Conservation (phyloP, 53 echinoderm and acorn worm species). For the Arbacia lixula region DNA sequence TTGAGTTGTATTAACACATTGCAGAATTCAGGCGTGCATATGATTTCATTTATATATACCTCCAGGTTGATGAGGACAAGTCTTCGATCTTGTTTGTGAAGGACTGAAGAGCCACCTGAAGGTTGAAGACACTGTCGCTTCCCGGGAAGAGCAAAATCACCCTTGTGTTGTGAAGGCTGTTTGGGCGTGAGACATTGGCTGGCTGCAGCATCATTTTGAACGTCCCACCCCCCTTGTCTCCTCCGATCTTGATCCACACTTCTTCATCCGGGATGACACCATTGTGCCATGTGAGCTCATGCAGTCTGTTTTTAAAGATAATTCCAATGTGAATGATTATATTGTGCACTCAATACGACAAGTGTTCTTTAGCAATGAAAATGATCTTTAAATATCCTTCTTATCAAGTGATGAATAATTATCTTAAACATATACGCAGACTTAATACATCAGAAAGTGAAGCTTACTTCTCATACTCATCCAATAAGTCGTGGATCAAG, state of each 20-base stretch:
- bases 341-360: too few species aligned
- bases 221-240: slow-evolving; percentile 30
- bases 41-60: not conserved
- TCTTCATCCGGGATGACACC: slow-evolving; percentile 22
- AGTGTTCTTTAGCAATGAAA: too few species aligned
- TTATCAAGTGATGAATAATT: too few species aligned
- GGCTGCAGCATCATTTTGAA: slow-evolving; percentile 26
- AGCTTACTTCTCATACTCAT: not conserved
- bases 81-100: slow-evolving; percentile 3
- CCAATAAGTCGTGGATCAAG: not conserved
- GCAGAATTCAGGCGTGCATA: too few species aligned
- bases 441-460: not conserved
- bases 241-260: slow-evolving; percentile 28
- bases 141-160: slow-evolving; percentile 30
- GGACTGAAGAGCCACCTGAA: not conserved
- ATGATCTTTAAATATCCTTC: too few species aligned
- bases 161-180: slow-evolving; percentile 18
- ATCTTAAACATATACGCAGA: too few species aligned
- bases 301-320: not conserved
- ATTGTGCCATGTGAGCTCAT: slow-evolving; percentile 36
- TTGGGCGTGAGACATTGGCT: slow-evolving; percentile 13
- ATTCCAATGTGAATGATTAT: too few species aligned
- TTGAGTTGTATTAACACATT: not conserved
- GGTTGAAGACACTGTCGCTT: slow-evolving; percentile 4
- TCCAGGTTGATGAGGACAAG: slow-evolving; percentile 4